Base-by-base conservation (phyloP, 2,888 invertebrate species). In the Colostygia pectinataria region DNA sequence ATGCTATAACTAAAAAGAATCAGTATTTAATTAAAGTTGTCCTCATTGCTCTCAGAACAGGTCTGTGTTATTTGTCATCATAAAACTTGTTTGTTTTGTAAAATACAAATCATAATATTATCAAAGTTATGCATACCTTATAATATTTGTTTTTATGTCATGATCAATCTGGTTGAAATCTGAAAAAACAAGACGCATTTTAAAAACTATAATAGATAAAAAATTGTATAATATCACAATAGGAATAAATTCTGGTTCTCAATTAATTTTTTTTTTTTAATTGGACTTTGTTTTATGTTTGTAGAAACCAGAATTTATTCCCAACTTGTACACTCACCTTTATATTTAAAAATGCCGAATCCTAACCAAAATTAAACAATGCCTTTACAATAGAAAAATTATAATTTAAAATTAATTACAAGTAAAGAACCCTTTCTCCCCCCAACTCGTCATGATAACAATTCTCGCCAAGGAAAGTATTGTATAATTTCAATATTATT, bases 371-470 rank as follows among this genome's bases (percentile, higher is more conserved):
- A 73, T 71, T 62, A 77, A 83, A 82, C 74, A 72, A 74, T 73
- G 68, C 67, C 58, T 59, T 69, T 87, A 83, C 74, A 88, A 87
- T 88, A 88, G 82, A 89, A 90, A 88, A 89, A 89, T 86, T 90
- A 90, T 90, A 90, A 89, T 90, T 89, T 88, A 89, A 88, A 87
- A 90, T 84, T 86, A 88, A 88, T 89, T 90, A 89, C 86, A 87
- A 79, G 74, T 80, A 82, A 85, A 78, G 77, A 68, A 64, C 67
- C 68, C 73, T 66, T 69, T 63, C 69, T 73, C 73, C 73, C 72
- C 55, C 66, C 71, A 32, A 74, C 68, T 66, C 61, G 63, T 68
- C 56, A 63, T 67, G 66, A 72, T 71, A 72, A 75, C 69, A 72
- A 69, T 68, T 65, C 61, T 56, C 58, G 57, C 46, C 57, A 55